phyloP scores from a whole-genome alignment of 2,797 vertebrate genomes.

The Macrochelys suwanniensis region DNA sequence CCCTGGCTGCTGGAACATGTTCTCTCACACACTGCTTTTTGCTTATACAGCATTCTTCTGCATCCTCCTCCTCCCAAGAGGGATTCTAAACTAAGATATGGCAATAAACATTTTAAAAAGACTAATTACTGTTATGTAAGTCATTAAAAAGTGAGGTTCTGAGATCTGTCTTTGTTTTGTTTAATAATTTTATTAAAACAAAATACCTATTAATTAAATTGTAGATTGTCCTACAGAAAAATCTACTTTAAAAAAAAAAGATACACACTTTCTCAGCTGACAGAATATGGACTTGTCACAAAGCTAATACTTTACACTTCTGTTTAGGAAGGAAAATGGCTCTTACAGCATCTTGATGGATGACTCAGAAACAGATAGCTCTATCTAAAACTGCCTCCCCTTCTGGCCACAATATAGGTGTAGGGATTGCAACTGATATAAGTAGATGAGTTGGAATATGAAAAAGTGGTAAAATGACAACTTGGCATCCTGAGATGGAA shows the following conservation, averaged over 20 bases:
- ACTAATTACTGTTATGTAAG: too few species aligned
- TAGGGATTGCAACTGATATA: rapidly evolving
- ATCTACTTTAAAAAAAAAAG: too few species aligned
- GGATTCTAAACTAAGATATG: too few species aligned
- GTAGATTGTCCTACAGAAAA: not conserved
- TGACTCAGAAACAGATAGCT: not conserved
- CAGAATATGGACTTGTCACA: not conserved
- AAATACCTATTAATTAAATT: not conserved
- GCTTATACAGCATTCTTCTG: too few species aligned
- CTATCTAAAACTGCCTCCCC: not conserved
- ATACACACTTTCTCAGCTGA: not conserved
- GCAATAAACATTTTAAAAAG: too few species aligned
- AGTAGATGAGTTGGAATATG: not conserved
- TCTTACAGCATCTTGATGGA: not conserved
- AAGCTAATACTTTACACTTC: not conserved
- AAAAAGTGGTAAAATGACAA: not conserved
- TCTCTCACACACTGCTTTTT: too few species aligned
- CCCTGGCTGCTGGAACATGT: too few species aligned
- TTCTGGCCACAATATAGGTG: not conserved
- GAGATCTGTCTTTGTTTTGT: too few species aligned
- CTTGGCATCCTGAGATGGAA: not conserved
- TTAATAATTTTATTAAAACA: too few species aligned
- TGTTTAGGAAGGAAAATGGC: not conserved
- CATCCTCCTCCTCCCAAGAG: too few species aligned
- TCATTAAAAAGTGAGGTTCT: too few species aligned